Percentiles rank a stretch among this genome's conserved stretches.
Evolutionary conservation across 2,113 vertebrate genomes (phyloP).

Genomic region (Perognathus longimembris): DNA sequence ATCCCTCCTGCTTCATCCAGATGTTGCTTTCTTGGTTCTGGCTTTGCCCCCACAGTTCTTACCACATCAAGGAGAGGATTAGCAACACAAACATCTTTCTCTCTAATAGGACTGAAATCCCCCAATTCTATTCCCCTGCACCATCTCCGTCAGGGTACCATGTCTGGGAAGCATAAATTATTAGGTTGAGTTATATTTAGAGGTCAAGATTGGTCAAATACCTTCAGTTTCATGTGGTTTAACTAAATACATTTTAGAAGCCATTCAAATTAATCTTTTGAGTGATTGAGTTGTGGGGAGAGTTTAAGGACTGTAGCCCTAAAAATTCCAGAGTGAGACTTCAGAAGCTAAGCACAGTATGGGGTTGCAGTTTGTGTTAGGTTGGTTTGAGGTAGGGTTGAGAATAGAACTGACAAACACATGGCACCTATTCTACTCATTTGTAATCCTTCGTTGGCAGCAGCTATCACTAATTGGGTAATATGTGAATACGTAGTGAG

Average conservation of each 20-base stretch:
- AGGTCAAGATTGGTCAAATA: constrained; percentile 32
- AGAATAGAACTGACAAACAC: background rate
- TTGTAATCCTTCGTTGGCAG: background rate
- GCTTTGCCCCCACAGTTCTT: constrained; percentile 82
- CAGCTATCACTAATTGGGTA: background rate
- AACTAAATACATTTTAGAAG: constrained; percentile 9
- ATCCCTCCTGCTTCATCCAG: constrained; percentile 86
- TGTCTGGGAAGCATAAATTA: constrained; percentile 61
- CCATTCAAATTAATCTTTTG: constrained; percentile 41
- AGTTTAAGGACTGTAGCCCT: background rate
- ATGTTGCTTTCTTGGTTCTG: constrained; percentile 83
- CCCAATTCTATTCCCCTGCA: constrained; percentile 50
- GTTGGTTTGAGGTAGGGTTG: background rate
- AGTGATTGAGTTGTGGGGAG: background rate
- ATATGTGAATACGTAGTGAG: background rate
- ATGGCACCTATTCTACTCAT: background rate
- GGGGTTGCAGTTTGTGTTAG: background rate
- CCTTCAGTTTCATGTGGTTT: constrained; percentile 37
- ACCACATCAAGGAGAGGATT: constrained; percentile 87
- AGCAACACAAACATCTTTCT: constrained; percentile 83
- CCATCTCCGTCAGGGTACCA: constrained; percentile 1
- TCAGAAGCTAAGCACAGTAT: background rate
- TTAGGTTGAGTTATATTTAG: constrained; percentile 53
- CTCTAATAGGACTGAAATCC: constrained; percentile 82
- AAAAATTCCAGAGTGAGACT: background rate